phyloP scores from a whole-genome alignment of 2,113 vertebrate species.

The Marmota monax region DNA sequence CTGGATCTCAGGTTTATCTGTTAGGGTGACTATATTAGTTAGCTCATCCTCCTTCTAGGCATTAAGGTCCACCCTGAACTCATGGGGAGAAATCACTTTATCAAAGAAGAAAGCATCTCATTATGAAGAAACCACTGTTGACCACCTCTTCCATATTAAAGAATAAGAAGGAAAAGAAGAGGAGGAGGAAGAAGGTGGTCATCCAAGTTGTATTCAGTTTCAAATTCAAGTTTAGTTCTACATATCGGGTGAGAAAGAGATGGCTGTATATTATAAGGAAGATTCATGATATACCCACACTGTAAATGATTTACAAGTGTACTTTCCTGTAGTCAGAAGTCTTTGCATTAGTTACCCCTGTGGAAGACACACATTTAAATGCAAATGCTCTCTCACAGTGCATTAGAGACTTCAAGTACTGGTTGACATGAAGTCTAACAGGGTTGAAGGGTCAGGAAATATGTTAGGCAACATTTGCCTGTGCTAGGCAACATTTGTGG shows the following conservation, averaged over 20 bases:
- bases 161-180: no score
- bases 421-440: neutral
- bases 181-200: neutral
- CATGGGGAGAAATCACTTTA: neutral
- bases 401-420: neutral
- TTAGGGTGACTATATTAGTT: neutral
- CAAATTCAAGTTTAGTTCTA: neutral
- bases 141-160: neutral
- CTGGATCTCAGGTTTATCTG: neutral
- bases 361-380: neutral
- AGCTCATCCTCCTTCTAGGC: neutral
- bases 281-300: neutral
- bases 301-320: neutral
- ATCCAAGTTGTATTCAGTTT: neutral
- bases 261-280: neutral
- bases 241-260: neutral
- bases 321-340: neutral
- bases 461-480: no score
- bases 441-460: neutral
- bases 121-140: neutral
- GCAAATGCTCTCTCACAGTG: neutral
- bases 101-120: conserved; percentile 13
- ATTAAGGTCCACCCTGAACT: neutral
- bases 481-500: accelerated
- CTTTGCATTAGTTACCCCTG: neutral